A percentile compares a stretch with the other conserved stretches of the same genome.
Evolutionary conservation across 2,113 vertebrate genomes (phyloP).

Genomic region (Mormyrus iriodes): DNA sequence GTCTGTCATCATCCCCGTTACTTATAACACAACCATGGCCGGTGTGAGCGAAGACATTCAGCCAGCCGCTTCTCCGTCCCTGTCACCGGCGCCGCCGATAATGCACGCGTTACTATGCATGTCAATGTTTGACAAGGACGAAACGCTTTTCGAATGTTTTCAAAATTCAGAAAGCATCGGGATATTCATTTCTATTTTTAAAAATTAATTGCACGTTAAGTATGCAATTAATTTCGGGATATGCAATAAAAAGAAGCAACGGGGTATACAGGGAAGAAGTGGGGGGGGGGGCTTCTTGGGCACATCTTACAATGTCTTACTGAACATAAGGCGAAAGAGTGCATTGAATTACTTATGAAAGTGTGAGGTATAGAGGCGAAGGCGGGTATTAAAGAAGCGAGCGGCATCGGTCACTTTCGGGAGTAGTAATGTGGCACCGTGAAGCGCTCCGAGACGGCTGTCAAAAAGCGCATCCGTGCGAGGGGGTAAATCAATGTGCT

Average conservation of each 20-base stretch:
- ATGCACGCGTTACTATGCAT: too few relatives aligned
- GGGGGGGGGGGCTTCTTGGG: neutral
- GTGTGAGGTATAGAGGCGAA: neutral
- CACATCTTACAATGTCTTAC: neutral
- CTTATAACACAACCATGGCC: neutral
- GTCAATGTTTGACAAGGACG: neutral
- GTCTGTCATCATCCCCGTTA: neutral
- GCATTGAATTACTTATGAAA: neutral
- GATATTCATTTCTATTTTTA: neutral
- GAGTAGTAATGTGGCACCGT: neutral
- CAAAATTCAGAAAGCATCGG: neutral
- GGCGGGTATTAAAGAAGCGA: neutral
- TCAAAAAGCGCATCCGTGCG: neutral
- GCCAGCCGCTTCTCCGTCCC: neutral
- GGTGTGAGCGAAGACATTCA: neutral
- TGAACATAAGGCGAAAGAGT: neutral
- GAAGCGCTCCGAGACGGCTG: neutral
- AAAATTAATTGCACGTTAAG: neutral
- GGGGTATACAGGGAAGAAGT: neutral
- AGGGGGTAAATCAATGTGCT: slow-evolving; percentile 19
- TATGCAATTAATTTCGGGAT: neutral
- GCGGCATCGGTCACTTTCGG: neutral
- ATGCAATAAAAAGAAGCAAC: neutral
- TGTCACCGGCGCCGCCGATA: neutral
- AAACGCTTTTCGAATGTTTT: neutral